Conservation (phyloP, 2,888 invertebrate species). For the Meta bourneti region DNA sequence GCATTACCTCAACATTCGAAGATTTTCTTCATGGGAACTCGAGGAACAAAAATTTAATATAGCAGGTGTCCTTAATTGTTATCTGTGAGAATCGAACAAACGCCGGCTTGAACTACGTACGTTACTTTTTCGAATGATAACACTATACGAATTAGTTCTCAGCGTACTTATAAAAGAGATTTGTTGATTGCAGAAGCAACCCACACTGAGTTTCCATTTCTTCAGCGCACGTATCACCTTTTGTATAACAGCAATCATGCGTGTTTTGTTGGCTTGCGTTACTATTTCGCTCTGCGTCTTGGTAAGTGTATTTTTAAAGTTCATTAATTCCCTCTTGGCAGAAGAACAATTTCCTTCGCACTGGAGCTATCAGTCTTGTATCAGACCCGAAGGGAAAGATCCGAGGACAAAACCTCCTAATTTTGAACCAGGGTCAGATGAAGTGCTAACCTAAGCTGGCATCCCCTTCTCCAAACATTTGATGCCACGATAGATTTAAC, state of each 20-base stretch:
- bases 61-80: conserved; percentile 15
- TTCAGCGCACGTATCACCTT: neutral
- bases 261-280: conserved; percentile 33
- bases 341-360: no score
- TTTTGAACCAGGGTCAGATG: no score
- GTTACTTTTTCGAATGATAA: neutral
- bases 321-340: no score
- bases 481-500: no score
- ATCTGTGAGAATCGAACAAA: conserved; percentile 23
- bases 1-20: no score
- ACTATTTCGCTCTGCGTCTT: conserved; percentile 28
- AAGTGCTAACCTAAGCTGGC: no score
- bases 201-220: neutral
- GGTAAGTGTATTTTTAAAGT: no score
- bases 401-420: no score
- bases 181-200: neutral
- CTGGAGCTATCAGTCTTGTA: no score
- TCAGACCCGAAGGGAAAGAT: no score
- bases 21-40: neutral
- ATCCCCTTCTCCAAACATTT: no score
- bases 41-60: neutral
- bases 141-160: neutral
- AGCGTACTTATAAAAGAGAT: neutral
- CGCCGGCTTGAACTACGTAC: neutral
- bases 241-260: conserved; percentile 4